These are phyloP conservation scores for Cartodere bifasciata DNA, from an alignment of 2,888 invertebrate genomes.

Conservation along the genomic window DNA sequence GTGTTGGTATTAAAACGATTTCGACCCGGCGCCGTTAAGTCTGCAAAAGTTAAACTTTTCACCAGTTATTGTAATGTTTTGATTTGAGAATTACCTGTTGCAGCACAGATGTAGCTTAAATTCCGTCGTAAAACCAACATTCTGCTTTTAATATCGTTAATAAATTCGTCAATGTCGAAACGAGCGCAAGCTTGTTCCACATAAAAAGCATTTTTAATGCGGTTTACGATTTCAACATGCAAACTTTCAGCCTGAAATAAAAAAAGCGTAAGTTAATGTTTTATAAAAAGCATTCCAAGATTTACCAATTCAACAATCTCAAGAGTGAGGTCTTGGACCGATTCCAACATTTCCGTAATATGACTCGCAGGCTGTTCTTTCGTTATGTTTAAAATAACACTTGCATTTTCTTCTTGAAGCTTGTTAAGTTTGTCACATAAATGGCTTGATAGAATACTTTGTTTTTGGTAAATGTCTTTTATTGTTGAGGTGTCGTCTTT, in stretches of 20 bases:
- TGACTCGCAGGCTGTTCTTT: constrained; percentile 20
- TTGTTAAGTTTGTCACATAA: constrained; percentile 32
- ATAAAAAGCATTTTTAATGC: constrained; percentile 4
- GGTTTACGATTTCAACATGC: constrained; percentile 12
- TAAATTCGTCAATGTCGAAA: constrained; percentile 8
- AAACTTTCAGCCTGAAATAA: constrained; percentile 20
- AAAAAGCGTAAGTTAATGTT: too few species aligned
- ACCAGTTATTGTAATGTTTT: too few species aligned
- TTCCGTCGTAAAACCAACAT: constrained; percentile 33
- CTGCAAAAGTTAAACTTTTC: too few species aligned
- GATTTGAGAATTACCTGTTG: constrained; percentile 31
- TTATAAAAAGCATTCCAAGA: too few species aligned
- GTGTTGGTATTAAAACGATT: constrained; percentile 24
- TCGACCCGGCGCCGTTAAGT: constrained; percentile 23
- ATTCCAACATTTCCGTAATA: constrained; percentile 26
- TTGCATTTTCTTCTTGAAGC: constrained; percentile 33
- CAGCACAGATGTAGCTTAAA: constrained; percentile 32
- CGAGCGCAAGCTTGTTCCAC: neutral
- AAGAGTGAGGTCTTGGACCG: constrained; percentile 31
- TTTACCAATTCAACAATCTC: constrained; percentile 32
- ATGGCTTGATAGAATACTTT: constrained; percentile 31
- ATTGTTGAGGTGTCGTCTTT: too few species aligned
- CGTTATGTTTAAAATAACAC: constrained; percentile 21
- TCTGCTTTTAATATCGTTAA: constrained; percentile 25
- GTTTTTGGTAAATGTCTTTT: constrained; percentile 29